These are phyloP conservation scores for Tragulus kanchil DNA, from an alignment of 2,113 vertebrate species.

Conservation along the genomic window DNA sequence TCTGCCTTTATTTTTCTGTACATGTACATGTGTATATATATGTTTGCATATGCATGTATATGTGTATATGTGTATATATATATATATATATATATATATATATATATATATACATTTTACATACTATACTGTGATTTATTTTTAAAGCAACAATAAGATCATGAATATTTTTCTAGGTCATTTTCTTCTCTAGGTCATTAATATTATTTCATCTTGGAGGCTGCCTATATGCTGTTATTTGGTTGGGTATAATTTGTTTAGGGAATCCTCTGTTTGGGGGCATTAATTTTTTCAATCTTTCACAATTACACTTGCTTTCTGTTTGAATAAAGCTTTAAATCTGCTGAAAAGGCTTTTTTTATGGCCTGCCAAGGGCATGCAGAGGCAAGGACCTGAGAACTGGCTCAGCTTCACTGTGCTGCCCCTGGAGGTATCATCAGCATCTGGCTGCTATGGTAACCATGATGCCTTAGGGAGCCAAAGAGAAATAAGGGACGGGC, in stretches of 20 bases:
- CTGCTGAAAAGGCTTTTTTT: no score
- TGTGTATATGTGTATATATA: not conserved
- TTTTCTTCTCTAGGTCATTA: not conserved
- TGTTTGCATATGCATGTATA: not conserved
- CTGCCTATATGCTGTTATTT: not conserved
- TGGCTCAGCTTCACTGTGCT: conserved; percentile 62
- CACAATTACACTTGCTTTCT: not conserved
- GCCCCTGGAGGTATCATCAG: conserved; percentile 69
- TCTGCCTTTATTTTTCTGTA: not conserved
- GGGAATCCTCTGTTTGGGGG: not conserved
- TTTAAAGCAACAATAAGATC: not conserved
- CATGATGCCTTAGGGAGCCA: conserved; percentile 58
- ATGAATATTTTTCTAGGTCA: conserved; percentile 27
- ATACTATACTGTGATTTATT: not conserved
- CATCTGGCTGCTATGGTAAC: conserved; percentile 76
- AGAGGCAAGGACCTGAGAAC: not conserved
- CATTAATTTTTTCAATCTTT: conserved; percentile 18
- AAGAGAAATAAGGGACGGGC: conserved; percentile 47
- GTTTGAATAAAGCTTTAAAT: conserved; percentile 24
- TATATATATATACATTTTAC: not conserved
- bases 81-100: not conserved
- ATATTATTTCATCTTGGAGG: not conserved
- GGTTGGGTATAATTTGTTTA: not conserved
- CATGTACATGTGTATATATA: not conserved
- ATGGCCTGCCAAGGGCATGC: conserved; percentile 24